These are phyloP conservation scores for Melanostigma gelatinosum DNA, from an alignment of 2,113 vertebrate genomes.

Conservation along the genomic window DNA sequence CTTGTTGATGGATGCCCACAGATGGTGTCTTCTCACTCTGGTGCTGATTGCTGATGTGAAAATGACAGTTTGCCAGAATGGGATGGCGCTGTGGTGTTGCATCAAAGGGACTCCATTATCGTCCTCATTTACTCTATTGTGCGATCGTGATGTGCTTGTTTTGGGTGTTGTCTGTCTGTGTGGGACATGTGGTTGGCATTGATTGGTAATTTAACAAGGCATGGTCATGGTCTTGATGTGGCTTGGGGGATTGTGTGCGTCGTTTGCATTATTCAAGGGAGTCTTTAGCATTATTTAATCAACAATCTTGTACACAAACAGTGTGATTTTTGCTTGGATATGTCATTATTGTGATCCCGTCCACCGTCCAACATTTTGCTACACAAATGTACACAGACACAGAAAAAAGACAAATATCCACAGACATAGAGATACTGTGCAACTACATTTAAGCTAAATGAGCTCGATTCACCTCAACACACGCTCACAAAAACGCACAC, in stretches of 20 bases:
- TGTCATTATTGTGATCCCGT: constrained; percentile 5
- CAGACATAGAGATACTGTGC: constrained; percentile 18
- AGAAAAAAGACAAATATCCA: constrained; percentile 21
- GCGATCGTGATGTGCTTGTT: constrained; percentile 9
- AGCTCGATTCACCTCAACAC: constrained; percentile 11
- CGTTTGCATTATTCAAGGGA: neutral
- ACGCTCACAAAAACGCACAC: constrained; percentile 36
- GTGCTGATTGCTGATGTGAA: constrained; percentile 69
- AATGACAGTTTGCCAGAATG: constrained; percentile 64
- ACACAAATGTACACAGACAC: constrained; percentile 5
- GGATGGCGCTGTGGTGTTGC: constrained; percentile 35
- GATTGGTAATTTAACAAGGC: constrained; percentile 19
- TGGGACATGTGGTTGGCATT: constrained; percentile 4
- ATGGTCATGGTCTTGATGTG: neutral
- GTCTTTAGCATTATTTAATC: constrained; percentile 7
- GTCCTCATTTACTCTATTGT: constrained; percentile 45
- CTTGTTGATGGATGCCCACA: constrained; percentile 70
- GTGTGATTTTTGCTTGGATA: neutral
- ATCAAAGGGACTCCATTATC: constrained; percentile 59
- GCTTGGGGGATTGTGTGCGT: neutral
- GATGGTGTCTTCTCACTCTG: constrained; percentile 70
- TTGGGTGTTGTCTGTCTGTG: neutral
- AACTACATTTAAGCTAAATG: neutral
- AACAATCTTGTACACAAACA: neutral
- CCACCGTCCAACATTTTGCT: neutral